Evolutionary conservation across 2,113 vertebrate genomes (phyloP), one percentile per base, ranked within the genome.

Genomic region (Hydrochoerus hydrochaeris): DNA sequence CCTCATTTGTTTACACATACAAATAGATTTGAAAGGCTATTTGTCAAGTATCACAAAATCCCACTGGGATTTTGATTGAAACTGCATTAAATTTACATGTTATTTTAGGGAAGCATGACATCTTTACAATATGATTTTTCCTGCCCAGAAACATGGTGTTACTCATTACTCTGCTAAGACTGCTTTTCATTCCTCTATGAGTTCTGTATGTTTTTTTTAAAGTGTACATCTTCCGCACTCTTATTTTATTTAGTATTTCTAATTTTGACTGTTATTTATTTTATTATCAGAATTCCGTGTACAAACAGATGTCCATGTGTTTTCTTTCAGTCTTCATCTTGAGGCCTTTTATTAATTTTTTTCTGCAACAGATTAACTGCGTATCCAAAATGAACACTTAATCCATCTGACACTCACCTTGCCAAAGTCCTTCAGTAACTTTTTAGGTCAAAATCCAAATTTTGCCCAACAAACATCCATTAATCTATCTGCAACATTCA

Each of bases 1-100:
- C 38, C 58, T 87, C 84, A 85, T 87, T 96, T 81, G 94, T 63
- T 94, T 95, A 71, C 94, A 90, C 57, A 95, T 67, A 93, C 75
- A 95, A 90, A 85, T 63, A 73, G 95, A 97, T 97, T 97, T 96
- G 77, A 65, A 91, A 95, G 85, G 62, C 63, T 97, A 91, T 92
- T 96, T 94, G n/a, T 95, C 89, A 97, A 95, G 87, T 75, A 93
- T 84, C 95, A 90, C 91, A 97, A 96, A 94, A 87, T 88, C 65
- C 41, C 71, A 83, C 84, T 90, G 83, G 67, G 92, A 93, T 91
- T 96, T 95, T 90, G 94, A 95, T 71, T 92, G 58, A 90, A 96
- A 82, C 69, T 67, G 49, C 95, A 90, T 82, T 95, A 92, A 90
- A 92, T 86, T 77, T 90, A 94, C 57, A 82, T 90, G 88, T 88